Conservation (phyloP, 2,888 invertebrate genomes). For the Meiosimyza decipiens region DNA sequence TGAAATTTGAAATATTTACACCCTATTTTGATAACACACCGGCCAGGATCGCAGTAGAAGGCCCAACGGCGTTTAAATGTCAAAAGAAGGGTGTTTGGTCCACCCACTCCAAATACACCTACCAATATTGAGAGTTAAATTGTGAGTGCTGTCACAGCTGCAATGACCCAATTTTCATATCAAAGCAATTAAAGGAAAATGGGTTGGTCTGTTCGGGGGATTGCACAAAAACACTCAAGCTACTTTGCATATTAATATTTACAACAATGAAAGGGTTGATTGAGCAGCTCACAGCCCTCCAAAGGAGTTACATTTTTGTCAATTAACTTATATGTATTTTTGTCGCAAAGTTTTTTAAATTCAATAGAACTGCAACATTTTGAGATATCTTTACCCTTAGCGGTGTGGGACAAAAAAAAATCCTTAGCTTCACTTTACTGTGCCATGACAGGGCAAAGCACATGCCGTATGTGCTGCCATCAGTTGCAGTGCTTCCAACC, state of each 20-base stretch:
- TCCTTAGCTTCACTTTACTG: not conserved
- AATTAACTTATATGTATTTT: constrained; percentile 10
- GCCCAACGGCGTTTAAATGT: no score
- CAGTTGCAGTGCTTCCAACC: no score
- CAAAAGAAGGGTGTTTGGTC: no score
- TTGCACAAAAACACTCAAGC: not conserved
- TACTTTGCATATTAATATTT: constrained; percentile 21
- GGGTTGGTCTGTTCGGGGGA: constrained; percentile 54
- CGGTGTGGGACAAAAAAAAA: not conserved
- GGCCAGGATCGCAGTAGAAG: not conserved
- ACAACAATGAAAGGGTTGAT: not conserved
- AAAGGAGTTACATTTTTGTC: constrained; percentile 1
- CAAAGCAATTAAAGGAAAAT: constrained; percentile 27
- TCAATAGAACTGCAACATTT: constrained; percentile 5
- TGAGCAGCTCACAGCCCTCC: not conserved
- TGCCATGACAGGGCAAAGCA: not conserved
- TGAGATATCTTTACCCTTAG: not conserved
- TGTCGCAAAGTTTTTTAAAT: not conserved
- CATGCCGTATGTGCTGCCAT: not conserved
- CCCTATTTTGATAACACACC: not conserved
- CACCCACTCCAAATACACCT: no score
- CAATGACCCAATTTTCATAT: constrained; percentile 28
- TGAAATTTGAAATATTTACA: constrained; percentile 22
- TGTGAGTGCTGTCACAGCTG: constrained; percentile 18
- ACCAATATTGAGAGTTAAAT: not conserved